These are phyloP conservation scores for Phortica okadai DNA, from an alignment of 2,888 invertebrate species.

Conservation along the genomic window DNA sequence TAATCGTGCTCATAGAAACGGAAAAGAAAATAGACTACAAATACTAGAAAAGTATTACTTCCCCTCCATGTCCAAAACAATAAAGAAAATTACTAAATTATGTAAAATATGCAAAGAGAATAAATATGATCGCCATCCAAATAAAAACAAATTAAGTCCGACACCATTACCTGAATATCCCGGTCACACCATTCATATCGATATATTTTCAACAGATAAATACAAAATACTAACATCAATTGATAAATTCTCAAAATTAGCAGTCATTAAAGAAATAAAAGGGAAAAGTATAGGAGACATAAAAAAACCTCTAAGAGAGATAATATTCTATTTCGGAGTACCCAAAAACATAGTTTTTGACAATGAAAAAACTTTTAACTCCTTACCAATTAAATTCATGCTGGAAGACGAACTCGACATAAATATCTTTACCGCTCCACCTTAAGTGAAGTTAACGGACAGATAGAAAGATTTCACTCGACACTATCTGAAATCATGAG, in stretches of 20 bases:
- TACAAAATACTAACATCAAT: conserved; percentile 36
- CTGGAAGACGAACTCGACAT: conserved; percentile 40
- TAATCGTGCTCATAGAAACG: conserved; percentile 32
- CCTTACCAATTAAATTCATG: conserved; percentile 36
- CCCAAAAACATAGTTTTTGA: conserved; percentile 40
- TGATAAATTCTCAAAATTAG: conserved; percentile 46
- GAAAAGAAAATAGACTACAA: conserved; percentile 41
- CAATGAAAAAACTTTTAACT: conserved; percentile 43
- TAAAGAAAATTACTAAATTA: conserved; percentile 13
- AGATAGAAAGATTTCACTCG: conserved; percentile 43
- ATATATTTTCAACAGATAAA: conserved; percentile 41
- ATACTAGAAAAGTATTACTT: conserved; percentile 40
- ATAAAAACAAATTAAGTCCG: conserved; percentile 34
- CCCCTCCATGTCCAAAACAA: conserved; percentile 29
- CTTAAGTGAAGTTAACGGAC: conserved; percentile 39
- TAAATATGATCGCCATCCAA: conserved; percentile 47
- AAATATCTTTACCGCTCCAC: conserved; percentile 33
- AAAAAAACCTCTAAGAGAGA: too few species aligned
- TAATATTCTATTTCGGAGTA: conserved; percentile 42
- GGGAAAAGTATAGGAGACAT: too few species aligned
- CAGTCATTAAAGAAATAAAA: too few species aligned
- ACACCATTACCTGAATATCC: too few species aligned
- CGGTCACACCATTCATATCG: conserved; percentile 47
- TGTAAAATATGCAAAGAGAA: conserved; percentile 42
- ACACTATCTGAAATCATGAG: conserved; percentile 41